Conservation (phyloP, 2,113 vertebrate species). For the Siniperca knerii region DNA sequence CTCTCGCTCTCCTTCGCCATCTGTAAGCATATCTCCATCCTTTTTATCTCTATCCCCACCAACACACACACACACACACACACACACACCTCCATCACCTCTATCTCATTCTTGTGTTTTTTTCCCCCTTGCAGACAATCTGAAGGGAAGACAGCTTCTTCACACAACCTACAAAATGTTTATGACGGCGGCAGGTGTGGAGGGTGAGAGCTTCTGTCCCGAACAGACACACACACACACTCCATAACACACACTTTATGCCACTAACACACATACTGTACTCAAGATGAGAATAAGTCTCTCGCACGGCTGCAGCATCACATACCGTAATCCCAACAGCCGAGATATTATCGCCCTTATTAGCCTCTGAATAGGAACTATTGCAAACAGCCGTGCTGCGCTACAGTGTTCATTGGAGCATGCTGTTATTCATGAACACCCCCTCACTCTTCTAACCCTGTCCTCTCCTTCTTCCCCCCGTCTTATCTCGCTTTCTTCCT, state of each 20-base stretch:
- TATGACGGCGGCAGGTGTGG: conserved; percentile 92
- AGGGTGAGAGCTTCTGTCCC: conserved; percentile 84
- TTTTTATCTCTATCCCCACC: conserved; percentile 63
- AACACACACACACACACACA: conserved; percentile 13
- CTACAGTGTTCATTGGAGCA: conserved; percentile 55
- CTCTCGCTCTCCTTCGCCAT: conserved; percentile 60
- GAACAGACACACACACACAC: conserved; percentile 35
- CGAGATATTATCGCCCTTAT: conserved; percentile 69
- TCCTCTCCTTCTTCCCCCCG: conserved; percentile 19
- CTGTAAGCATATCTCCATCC: conserved; percentile 69
- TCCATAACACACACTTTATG: not conserved
- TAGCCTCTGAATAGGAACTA: conserved; percentile 70
- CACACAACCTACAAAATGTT: conserved; percentile 97
- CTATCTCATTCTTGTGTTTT: conserved; percentile 38
- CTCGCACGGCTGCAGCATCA: conserved; percentile 53
- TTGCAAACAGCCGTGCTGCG: conserved; percentile 49
- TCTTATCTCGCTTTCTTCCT: conserved; percentile 55
- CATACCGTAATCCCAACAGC: conserved; percentile 70
- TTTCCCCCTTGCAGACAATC: conserved; percentile 83
- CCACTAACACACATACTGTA: not conserved
- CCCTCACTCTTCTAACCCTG: conserved; percentile 25
- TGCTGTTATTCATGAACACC: conserved; percentile 55
- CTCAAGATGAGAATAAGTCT: conserved; percentile 47
- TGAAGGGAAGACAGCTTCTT: conserved; percentile 92
- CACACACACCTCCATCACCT: conserved; percentile 43